Evolutionary conservation across 2,797 vertebrate genomes (phyloP), one percentile per base, ranked within the genome.

Genomic region (Anabacerthia variegaticeps): DNA sequence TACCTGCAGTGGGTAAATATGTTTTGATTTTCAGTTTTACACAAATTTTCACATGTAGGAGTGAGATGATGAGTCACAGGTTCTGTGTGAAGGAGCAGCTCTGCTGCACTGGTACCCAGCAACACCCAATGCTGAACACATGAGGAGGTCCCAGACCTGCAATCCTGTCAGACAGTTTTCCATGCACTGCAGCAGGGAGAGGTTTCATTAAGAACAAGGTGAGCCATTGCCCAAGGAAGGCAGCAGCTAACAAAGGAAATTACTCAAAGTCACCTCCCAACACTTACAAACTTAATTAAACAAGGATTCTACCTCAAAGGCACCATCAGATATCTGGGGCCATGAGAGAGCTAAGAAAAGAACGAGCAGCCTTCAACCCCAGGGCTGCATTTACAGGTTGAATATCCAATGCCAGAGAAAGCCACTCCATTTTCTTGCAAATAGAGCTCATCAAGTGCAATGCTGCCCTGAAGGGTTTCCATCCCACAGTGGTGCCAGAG

Each of bases 271-370:
- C 72, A 62, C 34, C 81, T 89, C 78, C 63, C 58, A 68, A 72
- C 28, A 68, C 52, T 71, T 9, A 66, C 23, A 85, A 85, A 14
- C 48, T 88, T 92, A 75, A 89, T 84, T 91, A 85, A 88, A 93
- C 10, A 16, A 59, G 61, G 74, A 75, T 82, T 75, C 55, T 89
- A 74, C 76, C 88, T 85, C 63, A 59, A 79, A 92, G 74, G 78
- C 79, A 89, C 43, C 74, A 92, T 92, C 80, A 93, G 65, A 83
- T 93, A 95, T 85, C 82, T 94, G 79, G 78, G 71, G 75, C 56
- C 63, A 81, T 46, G 26, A 15, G 20, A 63, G 39, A 59, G 48
- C 61, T 10, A 20, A 85, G 54, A 66, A 62, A 82, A 56, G 12
- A 62, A 49, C 10, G 2, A 82, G 44, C 75, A 73, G 74, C 43